Percentiles rank a stretch among this genome's conserved stretches.
These are phyloP conservation scores for Andrena cerasifolii DNA, from an alignment of 1,140 invertebrate genomes.

Conservation along the genomic window DNA sequence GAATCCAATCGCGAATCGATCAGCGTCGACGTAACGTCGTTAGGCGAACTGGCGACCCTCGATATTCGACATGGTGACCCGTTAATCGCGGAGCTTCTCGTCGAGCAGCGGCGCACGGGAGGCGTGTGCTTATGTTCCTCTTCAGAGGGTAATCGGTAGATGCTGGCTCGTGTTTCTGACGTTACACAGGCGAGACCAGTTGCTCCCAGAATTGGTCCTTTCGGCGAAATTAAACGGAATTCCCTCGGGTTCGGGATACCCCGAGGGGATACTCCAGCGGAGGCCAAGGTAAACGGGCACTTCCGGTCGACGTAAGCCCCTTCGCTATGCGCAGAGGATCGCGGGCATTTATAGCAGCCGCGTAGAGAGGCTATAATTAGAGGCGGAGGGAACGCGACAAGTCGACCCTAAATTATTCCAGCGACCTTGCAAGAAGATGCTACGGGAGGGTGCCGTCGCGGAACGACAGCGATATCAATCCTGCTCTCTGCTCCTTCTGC, in stretches of 20 bases:
- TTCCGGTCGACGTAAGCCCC: constrained; percentile 34
- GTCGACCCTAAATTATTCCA: constrained; percentile 29
- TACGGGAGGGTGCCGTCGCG: not conserved
- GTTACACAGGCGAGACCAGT: too few species aligned
- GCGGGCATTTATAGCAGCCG: constrained; percentile 14
- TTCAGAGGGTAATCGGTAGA: too few species aligned
- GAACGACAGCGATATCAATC: not conserved
- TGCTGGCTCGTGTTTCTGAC: not conserved
- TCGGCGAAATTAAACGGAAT: not conserved
- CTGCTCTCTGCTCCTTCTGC: not conserved
- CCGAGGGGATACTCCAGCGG: not conserved
- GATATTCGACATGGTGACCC: constrained; percentile 2
- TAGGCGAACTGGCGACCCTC: not conserved
- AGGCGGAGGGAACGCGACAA: not conserved
- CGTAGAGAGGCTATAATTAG: constrained; percentile 25
- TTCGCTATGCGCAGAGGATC: constrained; percentile 4
- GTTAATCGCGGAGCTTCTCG: not conserved
- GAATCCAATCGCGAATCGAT: constrained; percentile 4
- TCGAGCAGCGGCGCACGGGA: too few species aligned
- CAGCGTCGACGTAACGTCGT: not conserved
- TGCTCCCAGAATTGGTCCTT: not conserved
- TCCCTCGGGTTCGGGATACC: not conserved
- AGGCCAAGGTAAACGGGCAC: constrained; percentile 34
- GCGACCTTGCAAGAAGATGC: constrained; percentile 17
- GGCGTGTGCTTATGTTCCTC: too few species aligned